Percentiles rank a stretch among this genome's conserved stretches.
Evolutionary conservation across 2,888 invertebrate species (phyloP).

Genomic region (Luffia ferchaultella): DNA sequence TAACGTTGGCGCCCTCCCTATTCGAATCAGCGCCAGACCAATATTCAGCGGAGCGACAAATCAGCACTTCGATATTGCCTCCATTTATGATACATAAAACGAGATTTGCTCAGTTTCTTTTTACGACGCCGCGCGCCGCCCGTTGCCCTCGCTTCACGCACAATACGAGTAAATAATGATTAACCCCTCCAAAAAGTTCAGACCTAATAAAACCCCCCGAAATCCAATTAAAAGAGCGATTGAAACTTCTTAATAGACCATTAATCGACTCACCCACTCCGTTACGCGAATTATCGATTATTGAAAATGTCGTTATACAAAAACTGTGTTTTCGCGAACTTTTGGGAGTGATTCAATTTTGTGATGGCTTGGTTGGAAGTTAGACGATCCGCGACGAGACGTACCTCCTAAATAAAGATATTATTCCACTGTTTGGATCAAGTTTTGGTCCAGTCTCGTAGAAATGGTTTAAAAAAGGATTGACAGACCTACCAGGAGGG

Average conservation of each 20-base stretch:
- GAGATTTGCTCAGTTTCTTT: background rate
- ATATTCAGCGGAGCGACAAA: conserved; percentile 60
- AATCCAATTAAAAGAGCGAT: conserved; percentile 32
- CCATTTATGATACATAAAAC: conserved; percentile 35
- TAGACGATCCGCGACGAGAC: no score
- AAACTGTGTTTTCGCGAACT: background rate
- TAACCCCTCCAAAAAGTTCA: conserved; percentile 3
- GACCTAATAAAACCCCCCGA: conserved; percentile 22
- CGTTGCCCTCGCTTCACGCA: no score
- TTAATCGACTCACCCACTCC: conserved; percentile 29
- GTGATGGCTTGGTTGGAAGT: no score
- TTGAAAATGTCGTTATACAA: conserved; percentile 20
- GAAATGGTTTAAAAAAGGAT: no score
- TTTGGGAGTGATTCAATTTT: background rate
- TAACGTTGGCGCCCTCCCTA: conserved; percentile 15
- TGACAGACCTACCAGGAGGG: no score
- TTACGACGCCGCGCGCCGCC: background rate
- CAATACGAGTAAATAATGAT: background rate
- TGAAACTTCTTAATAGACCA: conserved; percentile 33
- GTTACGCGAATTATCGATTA: conserved; percentile 19
- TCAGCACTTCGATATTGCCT: conserved; percentile 64
- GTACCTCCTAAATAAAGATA: no score
- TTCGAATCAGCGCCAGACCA: conserved; percentile 59
- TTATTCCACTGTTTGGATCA: no score
- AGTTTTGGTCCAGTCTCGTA: no score